These are phyloP conservation scores for Pterocles orientalis DNA, from an alignment of 2,113 vertebrate species.

Conservation along the genomic window DNA sequence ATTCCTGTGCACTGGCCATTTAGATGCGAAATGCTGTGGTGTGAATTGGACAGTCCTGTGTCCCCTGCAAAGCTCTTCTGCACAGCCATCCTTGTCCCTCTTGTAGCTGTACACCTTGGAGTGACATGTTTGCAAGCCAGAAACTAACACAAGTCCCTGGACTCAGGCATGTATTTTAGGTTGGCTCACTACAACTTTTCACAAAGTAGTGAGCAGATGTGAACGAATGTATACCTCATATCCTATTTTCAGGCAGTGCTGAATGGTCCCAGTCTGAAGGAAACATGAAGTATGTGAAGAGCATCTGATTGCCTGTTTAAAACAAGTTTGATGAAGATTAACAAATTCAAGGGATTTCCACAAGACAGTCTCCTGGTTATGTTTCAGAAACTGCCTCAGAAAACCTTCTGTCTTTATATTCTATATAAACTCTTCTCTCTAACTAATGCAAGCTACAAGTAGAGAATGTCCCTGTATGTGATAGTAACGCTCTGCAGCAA, in stretches of 20 bases:
- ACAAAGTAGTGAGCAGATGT: neutral
- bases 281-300: neutral
- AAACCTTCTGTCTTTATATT: neutral
- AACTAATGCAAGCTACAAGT: neutral
- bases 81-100: neutral
- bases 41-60: neutral
- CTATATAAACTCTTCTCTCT: neutral
- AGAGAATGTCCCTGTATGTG: neutral
- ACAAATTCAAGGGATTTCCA: neutral
- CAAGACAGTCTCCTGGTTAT: neutral
- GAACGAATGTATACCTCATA: neutral
- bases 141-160: neutral
- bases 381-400: neutral
- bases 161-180: neutral
- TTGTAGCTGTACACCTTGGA: neutral
- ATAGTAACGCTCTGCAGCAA: neutral
- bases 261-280: neutral
- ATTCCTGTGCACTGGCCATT: neutral
- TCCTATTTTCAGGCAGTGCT: neutral
- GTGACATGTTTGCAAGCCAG: neutral
- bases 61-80: neutral
- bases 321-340: neutral
- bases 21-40: neutral
- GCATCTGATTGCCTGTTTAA: neutral
- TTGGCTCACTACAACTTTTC: neutral